Conservation (phyloP, 2,888 invertebrate genomes). For the Gastracanthus pulcherrimus region DNA sequence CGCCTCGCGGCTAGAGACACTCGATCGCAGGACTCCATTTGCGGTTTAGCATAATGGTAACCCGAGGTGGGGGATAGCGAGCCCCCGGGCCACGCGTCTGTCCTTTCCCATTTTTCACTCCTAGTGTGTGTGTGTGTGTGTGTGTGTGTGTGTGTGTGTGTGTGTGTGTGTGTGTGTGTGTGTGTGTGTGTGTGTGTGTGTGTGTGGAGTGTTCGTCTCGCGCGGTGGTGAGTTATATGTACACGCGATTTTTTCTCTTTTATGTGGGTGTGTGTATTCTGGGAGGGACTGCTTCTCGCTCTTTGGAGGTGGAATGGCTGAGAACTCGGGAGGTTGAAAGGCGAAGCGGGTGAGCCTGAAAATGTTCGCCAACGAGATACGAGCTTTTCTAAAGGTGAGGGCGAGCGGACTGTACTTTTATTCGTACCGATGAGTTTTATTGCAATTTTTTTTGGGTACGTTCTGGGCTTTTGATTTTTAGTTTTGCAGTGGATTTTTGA, state of each 20-base stretch:
- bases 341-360: too few species aligned
- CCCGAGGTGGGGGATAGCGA: conserved; percentile 68
- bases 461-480: neutral
- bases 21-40: conserved; percentile 78
- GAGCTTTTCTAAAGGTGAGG: neutral
- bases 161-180: neutral
- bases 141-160: neutral
- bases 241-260: too few species aligned
- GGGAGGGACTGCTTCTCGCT: too few species aligned
- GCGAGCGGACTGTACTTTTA: neutral
- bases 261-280: too few species aligned
- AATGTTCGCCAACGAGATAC: too few species aligned
- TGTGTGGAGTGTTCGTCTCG: too few species aligned
- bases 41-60: conserved; percentile 78
- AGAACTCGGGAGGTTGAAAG: too few species aligned
- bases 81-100: conserved; percentile 65
- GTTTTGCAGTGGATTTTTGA: neutral
- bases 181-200: neutral
- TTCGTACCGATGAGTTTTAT: too few species aligned
- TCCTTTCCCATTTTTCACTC: conserved; percentile 54
- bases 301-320: too few species aligned
- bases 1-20: conserved; percentile 70
- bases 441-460: too few species aligned
- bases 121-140: neutral
- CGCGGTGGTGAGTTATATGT: too few species aligned